Conservation (phyloP, 2,797 vertebrate species). For the Nothura maculosa region DNA sequence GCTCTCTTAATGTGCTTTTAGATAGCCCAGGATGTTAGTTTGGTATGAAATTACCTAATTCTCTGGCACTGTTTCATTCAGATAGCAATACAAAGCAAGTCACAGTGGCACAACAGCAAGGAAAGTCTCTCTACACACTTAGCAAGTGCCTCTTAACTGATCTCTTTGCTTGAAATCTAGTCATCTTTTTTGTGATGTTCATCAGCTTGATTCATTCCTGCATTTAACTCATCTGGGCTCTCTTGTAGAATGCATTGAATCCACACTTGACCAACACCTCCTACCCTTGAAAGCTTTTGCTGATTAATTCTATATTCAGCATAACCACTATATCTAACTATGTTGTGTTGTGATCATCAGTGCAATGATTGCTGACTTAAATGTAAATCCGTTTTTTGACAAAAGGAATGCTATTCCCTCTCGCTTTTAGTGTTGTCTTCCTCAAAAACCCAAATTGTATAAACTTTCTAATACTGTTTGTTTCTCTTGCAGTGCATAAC, state of each 20-base stretch:
- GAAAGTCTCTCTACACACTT: neutral
- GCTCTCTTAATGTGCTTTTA: neutral
- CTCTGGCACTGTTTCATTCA: neutral
- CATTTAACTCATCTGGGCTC: neutral
- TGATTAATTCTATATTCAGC: slow-evolving; percentile 53
- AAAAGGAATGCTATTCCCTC: neutral
- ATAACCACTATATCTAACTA: neutral
- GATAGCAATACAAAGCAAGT: neutral
- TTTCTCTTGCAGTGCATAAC: neutral
- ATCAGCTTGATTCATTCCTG: neutral
- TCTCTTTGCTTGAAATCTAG: neutral
- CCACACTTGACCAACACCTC: neutral
- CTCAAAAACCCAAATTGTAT: neutral
- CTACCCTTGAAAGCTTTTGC: slow-evolving; percentile 37
- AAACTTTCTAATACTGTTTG: neutral
- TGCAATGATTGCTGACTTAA: neutral
- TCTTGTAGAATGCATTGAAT: neutral
- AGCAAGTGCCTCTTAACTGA: neutral
- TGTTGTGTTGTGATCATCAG: neutral
- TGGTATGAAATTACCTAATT: neutral
- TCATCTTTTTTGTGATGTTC: neutral
- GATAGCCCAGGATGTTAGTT: neutral
- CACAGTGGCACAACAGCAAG: neutral
- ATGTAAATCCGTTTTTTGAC: slow-evolving; percentile 50
- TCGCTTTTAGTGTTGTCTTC: slow-evolving; percentile 16